Percentiles rank a stretch among this genome's conserved stretches.
Evolutionary conservation across 1,140 invertebrate species (phyloP).

Genomic region (Theocolax elegans): DNA sequence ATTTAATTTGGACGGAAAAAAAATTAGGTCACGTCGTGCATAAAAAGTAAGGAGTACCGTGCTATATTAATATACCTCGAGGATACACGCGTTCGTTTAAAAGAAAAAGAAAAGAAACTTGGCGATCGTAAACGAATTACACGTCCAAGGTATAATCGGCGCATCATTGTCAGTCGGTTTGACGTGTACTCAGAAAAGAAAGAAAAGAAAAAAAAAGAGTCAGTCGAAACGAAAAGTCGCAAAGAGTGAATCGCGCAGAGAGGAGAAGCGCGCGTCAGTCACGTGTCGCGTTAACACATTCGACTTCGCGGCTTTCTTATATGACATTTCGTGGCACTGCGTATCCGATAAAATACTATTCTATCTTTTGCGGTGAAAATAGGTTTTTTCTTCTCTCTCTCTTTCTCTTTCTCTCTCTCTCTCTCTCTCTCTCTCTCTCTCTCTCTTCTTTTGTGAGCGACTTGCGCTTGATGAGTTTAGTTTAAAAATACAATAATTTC

Average conservation of each 20-base stretch:
- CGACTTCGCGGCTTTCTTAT: not conserved
- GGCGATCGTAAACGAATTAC: not conserved
- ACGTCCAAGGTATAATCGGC: conserved; percentile 3
- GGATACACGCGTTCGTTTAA: no score
- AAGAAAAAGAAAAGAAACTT: not conserved
- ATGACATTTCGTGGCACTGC: not conserved
- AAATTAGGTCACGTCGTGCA: no score
- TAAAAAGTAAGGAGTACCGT: no score
- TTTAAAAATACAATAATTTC: no score
- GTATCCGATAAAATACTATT: not conserved
- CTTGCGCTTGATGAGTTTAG: no score
- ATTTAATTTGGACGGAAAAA: no score
- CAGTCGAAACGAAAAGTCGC: not conserved
- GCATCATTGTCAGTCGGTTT: conserved; percentile 14
- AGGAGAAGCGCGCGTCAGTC: conserved; percentile 31
- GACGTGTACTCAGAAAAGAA: not conserved
- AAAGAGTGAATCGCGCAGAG: not conserved
- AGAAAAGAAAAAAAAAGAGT: not conserved
- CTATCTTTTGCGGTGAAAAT: not conserved
- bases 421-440: conserved; percentile 6
- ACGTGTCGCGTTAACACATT: conserved; percentile 33
- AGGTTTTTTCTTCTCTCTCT: conserved; percentile 16
- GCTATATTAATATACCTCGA: no score
- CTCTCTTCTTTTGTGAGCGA: no score
- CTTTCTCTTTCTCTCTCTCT: conserved; percentile 29